Evolutionary conservation across 2,797 vertebrate species (phyloP).

Genomic region (Halcyon smyrnensis): DNA sequence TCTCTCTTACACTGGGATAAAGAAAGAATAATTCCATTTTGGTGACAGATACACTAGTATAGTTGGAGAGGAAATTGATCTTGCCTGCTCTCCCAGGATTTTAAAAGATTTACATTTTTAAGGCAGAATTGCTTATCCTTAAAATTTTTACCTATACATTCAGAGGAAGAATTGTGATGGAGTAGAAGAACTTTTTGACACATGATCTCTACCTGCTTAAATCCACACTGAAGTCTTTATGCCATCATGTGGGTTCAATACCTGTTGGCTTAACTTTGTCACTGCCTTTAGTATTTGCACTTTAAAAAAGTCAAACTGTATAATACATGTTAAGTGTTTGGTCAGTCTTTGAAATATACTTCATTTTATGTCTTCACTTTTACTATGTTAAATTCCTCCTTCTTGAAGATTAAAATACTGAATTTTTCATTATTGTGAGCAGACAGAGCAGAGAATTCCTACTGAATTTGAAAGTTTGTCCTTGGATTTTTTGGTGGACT

Average conservation of each 20-base stretch:
- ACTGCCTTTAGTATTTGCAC: not conserved
- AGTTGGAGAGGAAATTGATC: not conserved
- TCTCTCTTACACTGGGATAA: not conserved
- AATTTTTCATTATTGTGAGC: not conserved
- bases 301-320: not conserved
- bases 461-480: not conserved
- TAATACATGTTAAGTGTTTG: not conserved
- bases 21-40: constrained; percentile 25
- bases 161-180: not conserved
- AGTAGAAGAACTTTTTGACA: not conserved
- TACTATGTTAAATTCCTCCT: not conserved
- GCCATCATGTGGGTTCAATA: fast-evolving
- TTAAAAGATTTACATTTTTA: constrained; percentile 8
- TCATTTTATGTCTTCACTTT: not conserved
- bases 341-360: not conserved
- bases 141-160: not conserved
- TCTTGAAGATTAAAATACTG: not conserved
- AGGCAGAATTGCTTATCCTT: not conserved
- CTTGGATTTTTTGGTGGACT: not conserved
- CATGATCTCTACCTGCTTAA: not conserved
- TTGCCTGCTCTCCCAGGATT: not conserved
- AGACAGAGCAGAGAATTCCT: not conserved
- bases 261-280: not conserved
- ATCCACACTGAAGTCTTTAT: not conserved
- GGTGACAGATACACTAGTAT: not conserved